Evolutionary conservation across 37 sponge, comb jelly and placozoan species (phyloP).

Genomic region (Bolinopsis microptera): DNA sequence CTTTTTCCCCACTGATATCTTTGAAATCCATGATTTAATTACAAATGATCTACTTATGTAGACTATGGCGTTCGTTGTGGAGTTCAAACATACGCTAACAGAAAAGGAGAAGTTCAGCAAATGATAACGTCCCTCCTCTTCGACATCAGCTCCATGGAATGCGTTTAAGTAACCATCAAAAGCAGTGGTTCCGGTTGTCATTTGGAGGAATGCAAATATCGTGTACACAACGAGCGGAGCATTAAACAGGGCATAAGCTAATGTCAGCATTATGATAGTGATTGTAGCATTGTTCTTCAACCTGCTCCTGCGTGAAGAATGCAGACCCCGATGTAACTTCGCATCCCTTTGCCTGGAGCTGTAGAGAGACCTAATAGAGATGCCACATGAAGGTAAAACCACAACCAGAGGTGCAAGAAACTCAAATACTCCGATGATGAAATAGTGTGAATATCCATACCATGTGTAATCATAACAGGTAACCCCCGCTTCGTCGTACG

Average conservation of each 20-base stretch:
- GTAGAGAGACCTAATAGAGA: background rate
- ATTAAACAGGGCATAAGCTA: background rate
- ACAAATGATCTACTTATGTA: background rate
- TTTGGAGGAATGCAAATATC: background rate
- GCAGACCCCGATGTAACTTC: background rate
- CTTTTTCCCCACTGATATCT: background rate
- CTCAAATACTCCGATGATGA: background rate
- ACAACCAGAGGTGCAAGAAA: background rate
- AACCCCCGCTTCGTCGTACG: background rate
- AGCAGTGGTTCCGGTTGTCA: background rate
- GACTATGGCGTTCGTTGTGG: conserved; percentile 1
- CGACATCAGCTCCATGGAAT: background rate
- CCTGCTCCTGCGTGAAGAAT: background rate
- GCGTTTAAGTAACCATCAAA: background rate
- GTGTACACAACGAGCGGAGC: background rate
- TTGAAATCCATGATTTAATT: background rate
- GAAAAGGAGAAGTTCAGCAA: background rate
- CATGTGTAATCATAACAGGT: background rate
- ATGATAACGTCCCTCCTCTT: background rate
- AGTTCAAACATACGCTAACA: background rate
- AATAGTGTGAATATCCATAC: background rate
- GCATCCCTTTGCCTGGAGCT: background rate
- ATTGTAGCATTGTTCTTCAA: background rate
- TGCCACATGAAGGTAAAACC: background rate
- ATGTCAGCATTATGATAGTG: background rate